Evolutionary conservation across 2,113 vertebrate genomes (phyloP), one percentile per base, ranked within the genome.

Genomic region (Ciconia boyciana): DNA sequence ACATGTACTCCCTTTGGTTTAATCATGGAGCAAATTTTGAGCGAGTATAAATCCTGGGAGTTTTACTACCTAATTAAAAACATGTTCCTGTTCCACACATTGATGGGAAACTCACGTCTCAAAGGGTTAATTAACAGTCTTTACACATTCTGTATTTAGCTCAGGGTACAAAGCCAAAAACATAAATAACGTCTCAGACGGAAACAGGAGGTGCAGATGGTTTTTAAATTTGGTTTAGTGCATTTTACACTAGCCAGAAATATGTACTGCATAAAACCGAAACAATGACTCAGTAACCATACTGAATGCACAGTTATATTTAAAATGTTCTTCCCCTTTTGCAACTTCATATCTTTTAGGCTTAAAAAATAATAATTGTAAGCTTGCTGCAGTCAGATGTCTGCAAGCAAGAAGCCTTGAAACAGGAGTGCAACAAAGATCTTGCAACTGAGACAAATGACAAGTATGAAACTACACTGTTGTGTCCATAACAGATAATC

Each of bases 121-220:
- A 95, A 97, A 98, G 98, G 98, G 98, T 98, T 98, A 98, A 98
- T 98, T 97, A 98, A 97, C 94, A 97, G 96, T 92, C 97, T 97
- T 98, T 98, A 98, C 97, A 97, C 93, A 95, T 97, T 97, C 98
- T 92, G 58, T 97, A 98, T 98, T 98, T 98, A 98, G 97, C 94
- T 96, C 72, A 71, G 68, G 93, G 94, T 95, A 97, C 96, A 97
- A 98, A 97, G 97, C 98, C 97, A 96, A 97, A 98, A 97, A 94
- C 97, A 98, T 98, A 98, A 98, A 98, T 98, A 98, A 98, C 9
- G 34, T 96, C 95, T 97, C 85, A 92, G 95, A 95, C 49, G 94
- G 98, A 98, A 98, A 97, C 96, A 97, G 94, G 96, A 98, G 93
- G 96, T 97, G 77, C 98, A 98, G 98, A 98, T 98, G 98, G 95